Conservation (phyloP, 2,797 vertebrate species). For the Myoxocephalus aenaeus region DNA sequence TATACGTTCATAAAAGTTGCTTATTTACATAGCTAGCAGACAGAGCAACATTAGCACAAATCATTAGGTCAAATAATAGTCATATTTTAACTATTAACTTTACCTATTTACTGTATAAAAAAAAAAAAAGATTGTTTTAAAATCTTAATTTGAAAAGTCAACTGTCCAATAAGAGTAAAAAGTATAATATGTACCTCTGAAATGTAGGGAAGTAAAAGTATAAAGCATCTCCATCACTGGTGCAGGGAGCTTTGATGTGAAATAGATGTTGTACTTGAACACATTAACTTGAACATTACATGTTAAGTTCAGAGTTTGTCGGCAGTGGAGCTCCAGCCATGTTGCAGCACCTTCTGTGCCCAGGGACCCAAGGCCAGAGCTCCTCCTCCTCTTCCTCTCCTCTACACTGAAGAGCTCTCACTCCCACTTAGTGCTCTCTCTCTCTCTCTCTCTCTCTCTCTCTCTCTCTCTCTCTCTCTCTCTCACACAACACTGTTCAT, state of each 20-base stretch:
- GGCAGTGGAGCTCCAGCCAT: conserved; percentile 57
- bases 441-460: conserved; percentile 40
- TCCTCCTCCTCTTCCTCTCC: conserved; percentile 87
- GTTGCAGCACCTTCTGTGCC: conserved; percentile 90
- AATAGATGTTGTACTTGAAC: conserved; percentile 8
- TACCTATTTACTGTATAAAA: not conserved
- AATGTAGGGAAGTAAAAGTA: not conserved
- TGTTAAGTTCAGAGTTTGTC: conserved; percentile 43
- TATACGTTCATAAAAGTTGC: not conserved
- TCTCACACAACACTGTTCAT: conserved; percentile 50
- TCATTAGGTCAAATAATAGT: not conserved
- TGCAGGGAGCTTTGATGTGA: not conserved
- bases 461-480: conserved; percentile 56
- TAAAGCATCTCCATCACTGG: conserved; percentile 2
- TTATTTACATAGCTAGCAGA: not conserved
- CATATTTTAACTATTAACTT: too few species aligned
- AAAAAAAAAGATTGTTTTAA: not conserved
- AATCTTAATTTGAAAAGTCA: not conserved
- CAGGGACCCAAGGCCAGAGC: conserved; percentile 90
- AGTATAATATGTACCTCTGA: not conserved
- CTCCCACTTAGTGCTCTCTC: conserved; percentile 29
- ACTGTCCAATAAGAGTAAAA: not conserved
- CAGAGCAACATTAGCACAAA: not conserved
- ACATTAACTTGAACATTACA: conserved; percentile 15
- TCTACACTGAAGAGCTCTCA: conserved; percentile 7